Percentiles rank a stretch among this genome's conserved stretches.
These are phyloP conservation scores for Ciconia maguari DNA, from an alignment of 2,113 vertebrate genomes.

Conservation along the genomic window DNA sequence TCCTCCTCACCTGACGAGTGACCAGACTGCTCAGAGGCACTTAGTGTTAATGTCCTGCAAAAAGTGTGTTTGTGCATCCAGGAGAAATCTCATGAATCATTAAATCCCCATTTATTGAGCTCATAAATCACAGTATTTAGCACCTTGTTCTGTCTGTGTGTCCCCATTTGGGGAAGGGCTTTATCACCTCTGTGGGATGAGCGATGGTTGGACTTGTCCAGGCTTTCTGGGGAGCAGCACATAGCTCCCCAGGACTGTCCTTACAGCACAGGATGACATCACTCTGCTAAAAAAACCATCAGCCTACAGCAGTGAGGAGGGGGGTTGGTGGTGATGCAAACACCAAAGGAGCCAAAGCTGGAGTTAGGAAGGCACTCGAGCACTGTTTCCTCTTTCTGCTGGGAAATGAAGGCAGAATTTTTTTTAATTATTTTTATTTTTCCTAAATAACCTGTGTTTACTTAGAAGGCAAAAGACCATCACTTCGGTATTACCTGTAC, in stretches of 20 bases:
- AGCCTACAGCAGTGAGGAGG: no score
- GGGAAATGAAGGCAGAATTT: not conserved
- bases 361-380: not conserved
- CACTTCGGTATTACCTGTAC: not conserved
- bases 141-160: not conserved
- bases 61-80: not conserved
- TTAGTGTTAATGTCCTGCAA: not conserved
- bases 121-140: not conserved
- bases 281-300: not conserved
- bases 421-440: not conserved
- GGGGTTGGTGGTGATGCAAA: not conserved
- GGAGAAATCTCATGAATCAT: not conserved
- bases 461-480: not conserved
- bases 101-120: not conserved
- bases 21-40: not conserved
- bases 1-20: not conserved
- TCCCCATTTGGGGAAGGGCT: not conserved
- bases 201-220: not conserved
- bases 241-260: accelerated
- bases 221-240: not conserved
- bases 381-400: not conserved
- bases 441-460: not conserved
- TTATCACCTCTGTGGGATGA: accelerated
- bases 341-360: not conserved
- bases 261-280: accelerated